These are phyloP conservation scores for Etheostoma spectabile DNA, from an alignment of 2,113 vertebrate genomes.

Conservation along the genomic window DNA sequence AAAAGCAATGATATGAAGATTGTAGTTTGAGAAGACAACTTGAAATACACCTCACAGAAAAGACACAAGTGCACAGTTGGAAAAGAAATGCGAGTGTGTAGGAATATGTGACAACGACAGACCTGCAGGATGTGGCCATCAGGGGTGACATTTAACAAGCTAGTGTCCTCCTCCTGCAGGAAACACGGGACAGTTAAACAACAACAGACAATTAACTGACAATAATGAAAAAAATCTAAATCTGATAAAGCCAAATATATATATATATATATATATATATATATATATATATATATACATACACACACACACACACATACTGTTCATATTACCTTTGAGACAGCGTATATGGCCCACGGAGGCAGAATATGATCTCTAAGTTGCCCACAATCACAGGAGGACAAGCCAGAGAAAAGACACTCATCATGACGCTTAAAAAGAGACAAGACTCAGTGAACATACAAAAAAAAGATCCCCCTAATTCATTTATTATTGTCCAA, in stretches of 20 bases:
- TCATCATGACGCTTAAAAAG: constrained; percentile 89
- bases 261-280: too few species aligned
- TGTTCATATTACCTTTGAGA: constrained; percentile 85
- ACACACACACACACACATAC: too few species aligned
- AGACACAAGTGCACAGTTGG: constrained; percentile 26
- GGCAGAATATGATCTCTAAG: constrained; percentile 92
- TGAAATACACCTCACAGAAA: not conserved
- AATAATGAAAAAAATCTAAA: not conserved
- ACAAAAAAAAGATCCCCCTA: not conserved
- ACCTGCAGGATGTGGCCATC: constrained; percentile 90
- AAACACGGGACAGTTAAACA: constrained; percentile 15
- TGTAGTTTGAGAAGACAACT: constrained; percentile 12
- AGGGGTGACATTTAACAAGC: constrained; percentile 80
- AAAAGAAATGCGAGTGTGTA: constrained; percentile 4
- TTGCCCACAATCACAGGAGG: constrained; percentile 87
- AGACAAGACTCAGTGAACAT: constrained; percentile 6
- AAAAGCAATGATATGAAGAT: constrained; percentile 16
- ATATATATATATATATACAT: too few species aligned
- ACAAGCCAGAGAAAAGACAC: constrained; percentile 80
- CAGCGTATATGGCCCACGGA: constrained; percentile 90
- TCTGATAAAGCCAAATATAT: not conserved
- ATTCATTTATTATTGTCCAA: not conserved
- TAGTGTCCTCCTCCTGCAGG: constrained; percentile 80
- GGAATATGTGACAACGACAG: constrained; percentile 66
- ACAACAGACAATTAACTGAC: not conserved